A percentile compares a stretch with the other conserved stretches of the same genome.
Conservation (phyloP, 2,113 vertebrate genomes). For the Oncorhynchus nerka region DNA sequence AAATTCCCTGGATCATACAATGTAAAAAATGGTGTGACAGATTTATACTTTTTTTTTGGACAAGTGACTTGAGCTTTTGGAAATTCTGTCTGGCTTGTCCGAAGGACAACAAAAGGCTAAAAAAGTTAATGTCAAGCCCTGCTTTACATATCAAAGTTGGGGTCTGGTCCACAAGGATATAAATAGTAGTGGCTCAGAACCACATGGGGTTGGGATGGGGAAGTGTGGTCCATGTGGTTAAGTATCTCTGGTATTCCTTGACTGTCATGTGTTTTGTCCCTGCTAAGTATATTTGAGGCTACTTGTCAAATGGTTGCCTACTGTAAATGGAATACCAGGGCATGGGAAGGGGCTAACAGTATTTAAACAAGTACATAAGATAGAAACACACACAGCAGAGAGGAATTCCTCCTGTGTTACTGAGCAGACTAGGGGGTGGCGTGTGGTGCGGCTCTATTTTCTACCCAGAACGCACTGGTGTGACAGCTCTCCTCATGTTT, state of each 20-base stretch:
- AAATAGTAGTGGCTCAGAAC: no score
- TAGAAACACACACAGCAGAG: background rate
- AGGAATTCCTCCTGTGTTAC: background rate
- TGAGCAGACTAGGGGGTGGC: background rate
- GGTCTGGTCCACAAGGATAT: no score
- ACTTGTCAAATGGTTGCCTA: slow-evolving; percentile 8
- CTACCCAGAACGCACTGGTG: slow-evolving; percentile 38
- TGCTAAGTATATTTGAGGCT: slow-evolving; percentile 19
- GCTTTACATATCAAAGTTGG: no score
- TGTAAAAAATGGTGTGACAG: no score
- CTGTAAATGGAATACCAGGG: background rate
- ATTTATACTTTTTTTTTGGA: no score
- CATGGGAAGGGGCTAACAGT: background rate
- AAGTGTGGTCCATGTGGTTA: background rate
- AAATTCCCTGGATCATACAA: no score
- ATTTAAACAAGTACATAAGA: background rate
- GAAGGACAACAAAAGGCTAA: no score
- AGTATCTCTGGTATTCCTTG: no score
- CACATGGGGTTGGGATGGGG: no score
- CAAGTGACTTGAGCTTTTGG: no score
- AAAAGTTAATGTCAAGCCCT: no score
- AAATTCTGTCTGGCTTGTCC: no score
- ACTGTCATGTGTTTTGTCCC: background rate
- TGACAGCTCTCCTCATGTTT: slow-evolving; percentile 48
- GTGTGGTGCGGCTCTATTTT: slow-evolving; percentile 8